Percentiles rank a stretch among this genome's conserved stretches.
phyloP scores from a whole-genome alignment of 2,888 invertebrate species.

The Dynastes maya region DNA sequence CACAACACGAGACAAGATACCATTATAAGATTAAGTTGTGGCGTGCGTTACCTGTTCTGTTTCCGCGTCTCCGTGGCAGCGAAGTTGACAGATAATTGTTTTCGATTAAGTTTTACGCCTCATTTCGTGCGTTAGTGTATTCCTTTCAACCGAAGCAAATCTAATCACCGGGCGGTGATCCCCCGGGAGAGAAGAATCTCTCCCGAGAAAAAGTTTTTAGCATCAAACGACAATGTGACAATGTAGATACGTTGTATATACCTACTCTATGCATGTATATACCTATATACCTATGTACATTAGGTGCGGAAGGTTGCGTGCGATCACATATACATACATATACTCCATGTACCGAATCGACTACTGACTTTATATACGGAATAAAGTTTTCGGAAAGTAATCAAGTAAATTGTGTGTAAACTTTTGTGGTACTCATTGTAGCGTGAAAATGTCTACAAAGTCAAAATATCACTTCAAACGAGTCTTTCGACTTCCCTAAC shows the following conservation, averaged over 20 bases:
- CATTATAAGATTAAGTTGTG: too few relatives aligned
- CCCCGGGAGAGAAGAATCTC: not conserved
- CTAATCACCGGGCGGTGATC: slow-evolving; percentile 19
- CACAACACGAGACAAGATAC: too few relatives aligned
- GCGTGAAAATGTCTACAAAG: slow-evolving; percentile 46
- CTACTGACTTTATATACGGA: not conserved
- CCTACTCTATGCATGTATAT: not conserved
- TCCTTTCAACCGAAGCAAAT: slow-evolving; percentile 20
- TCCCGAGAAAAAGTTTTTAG: not conserved
- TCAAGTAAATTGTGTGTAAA: slow-evolving; percentile 51
- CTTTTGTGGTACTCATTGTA: slow-evolving; percentile 49
- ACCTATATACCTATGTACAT: not conserved
- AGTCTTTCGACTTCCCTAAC: slow-evolving; percentile 30
- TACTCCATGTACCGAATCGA: not conserved
- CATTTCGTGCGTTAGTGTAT: slow-evolving; percentile 28
- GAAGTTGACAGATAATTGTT: slow-evolving; percentile 30
- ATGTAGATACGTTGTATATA: slow-evolving; percentile 1
- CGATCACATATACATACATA: not conserved
- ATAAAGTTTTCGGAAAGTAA: slow-evolving; percentile 49
- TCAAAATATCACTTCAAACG: slow-evolving; percentile 47
- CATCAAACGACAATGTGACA: slow-evolving; percentile 38
- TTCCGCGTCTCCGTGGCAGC: slow-evolving; percentile 4
- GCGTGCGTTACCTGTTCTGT: too few relatives aligned
- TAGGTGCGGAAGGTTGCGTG: slow-evolving; percentile 11
- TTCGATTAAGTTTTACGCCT: slow-evolving; percentile 35